phyloP scores from a whole-genome alignment of 2,113 vertebrate genomes.

The Paradoxurus hermaphroditus region DNA sequence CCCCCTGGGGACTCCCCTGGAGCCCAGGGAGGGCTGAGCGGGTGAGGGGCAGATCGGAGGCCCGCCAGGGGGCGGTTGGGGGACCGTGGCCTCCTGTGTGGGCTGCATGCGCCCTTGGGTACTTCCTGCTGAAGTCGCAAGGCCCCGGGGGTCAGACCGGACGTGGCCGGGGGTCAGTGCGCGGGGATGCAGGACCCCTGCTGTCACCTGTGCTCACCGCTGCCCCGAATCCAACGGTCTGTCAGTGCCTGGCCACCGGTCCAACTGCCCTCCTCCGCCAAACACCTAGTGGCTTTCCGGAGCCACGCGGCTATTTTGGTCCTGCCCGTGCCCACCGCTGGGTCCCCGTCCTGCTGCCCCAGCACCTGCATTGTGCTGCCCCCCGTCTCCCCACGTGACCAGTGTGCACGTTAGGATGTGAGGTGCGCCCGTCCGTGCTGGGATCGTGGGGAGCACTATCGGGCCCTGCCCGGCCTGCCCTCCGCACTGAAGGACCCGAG shows the following conservation, averaged over 20 bases:
- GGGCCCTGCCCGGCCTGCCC: background rate
- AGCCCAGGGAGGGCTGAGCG: background rate
- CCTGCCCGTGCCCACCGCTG: background rate
- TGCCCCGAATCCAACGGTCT: rapidly evolving
- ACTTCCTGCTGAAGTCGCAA: too few species aligned
- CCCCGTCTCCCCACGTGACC: background rate
- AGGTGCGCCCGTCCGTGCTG: background rate
- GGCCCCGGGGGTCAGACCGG: background rate
- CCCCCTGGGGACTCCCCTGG: background rate
- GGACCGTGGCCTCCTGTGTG: background rate
- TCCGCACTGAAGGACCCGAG: background rate
- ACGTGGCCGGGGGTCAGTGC: rapidly evolving
- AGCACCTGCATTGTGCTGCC: background rate
- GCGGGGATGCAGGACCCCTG: rapidly evolving
- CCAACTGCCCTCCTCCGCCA: rapidly evolving
- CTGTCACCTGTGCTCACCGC: background rate
- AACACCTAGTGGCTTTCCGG: background rate
- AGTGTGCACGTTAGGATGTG: rapidly evolving
- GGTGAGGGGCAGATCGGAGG: background rate
- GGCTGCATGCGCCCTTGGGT: background rate
- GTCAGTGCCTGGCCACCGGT: background rate
- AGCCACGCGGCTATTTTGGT: rapidly evolving
- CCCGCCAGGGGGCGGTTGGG: too few species aligned
- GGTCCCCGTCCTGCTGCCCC: background rate
- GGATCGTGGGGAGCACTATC: rapidly evolving